A percentile compares a stretch with the other conserved stretches of the same genome.
These are phyloP conservation scores for Drepanosiphum platanoidis DNA, from an alignment of 2,888 invertebrate genomes.

Conservation along the genomic window DNA sequence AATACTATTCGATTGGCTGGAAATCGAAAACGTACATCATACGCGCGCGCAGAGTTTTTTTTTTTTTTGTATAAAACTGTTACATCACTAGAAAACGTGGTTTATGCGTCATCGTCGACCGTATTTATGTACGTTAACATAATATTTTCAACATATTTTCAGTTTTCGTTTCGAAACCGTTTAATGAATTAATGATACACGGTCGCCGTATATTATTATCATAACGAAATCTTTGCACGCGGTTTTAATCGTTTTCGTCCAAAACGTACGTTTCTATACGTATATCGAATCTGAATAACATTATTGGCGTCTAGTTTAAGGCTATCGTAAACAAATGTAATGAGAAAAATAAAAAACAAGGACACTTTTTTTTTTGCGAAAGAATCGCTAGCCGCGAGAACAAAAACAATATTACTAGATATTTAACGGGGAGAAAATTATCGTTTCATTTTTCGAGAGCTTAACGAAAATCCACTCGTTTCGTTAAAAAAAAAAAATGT, in stretches of 20 bases:
- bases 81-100: not conserved
- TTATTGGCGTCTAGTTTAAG: too few relatives aligned
- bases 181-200: not conserved
- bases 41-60: not conserved
- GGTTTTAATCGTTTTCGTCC: not conserved
- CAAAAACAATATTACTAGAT: too few relatives aligned
- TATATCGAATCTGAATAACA: too few relatives aligned
- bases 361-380: too few relatives aligned
- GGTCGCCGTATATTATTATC: not conserved
- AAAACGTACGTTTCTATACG: not conserved
- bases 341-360: too few relatives aligned
- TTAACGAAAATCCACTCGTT: too few relatives aligned
- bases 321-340: too few relatives aligned
- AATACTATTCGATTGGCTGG: too few relatives aligned
- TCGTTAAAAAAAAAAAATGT: too few relatives aligned
- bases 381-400: too few relatives aligned
- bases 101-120: not conserved
- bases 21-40: not conserved
- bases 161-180: not conserved
- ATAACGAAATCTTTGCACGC: not conserved
- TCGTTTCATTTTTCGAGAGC: too few relatives aligned
- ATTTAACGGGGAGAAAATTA: too few relatives aligned
- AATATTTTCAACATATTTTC: not conserved
- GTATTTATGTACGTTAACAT: not conserved
- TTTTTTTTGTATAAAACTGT: not conserved